phyloP scores from a whole-genome alignment of 1,140 invertebrate genomes.

The Nasonia giraulti region DNA sequence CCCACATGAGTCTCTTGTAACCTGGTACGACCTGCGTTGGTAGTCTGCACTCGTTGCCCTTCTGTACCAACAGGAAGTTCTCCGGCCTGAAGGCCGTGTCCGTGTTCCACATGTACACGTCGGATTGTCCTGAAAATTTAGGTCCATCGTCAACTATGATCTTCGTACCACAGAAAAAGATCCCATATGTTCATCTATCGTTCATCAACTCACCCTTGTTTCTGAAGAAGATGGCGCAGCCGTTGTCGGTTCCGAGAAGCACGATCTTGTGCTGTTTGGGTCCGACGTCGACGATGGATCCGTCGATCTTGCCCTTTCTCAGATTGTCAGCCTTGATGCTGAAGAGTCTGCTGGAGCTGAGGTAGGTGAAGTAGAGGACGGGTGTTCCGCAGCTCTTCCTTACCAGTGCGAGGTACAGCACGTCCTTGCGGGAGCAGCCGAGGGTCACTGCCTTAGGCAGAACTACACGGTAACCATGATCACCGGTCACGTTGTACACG shows the following conservation, averaged over 20 bases:
- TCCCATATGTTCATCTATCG: too few species aligned
- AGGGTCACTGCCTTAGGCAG: conserved; percentile 74
- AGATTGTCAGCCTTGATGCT: conserved; percentile 76
- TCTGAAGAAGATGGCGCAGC: conserved; percentile 76
- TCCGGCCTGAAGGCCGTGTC: conserved; percentile 58
- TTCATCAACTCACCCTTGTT: conserved; percentile 68
- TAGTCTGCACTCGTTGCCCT: conserved; percentile 73
- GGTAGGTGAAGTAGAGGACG: conserved; percentile 77
- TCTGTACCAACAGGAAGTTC: conserved; percentile 75
- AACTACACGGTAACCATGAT: conserved; percentile 74
- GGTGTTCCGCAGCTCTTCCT: conserved; percentile 72
- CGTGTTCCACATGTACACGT: conserved; percentile 77
- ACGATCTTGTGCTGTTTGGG: conserved; percentile 75
- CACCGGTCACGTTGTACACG: conserved; percentile 77
- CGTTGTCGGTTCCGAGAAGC: conserved; percentile 79
- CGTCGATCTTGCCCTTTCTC: conserved; percentile 72
- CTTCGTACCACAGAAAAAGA: too few species aligned
- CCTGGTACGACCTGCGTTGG: conserved; percentile 77
- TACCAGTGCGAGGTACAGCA: conserved; percentile 77
- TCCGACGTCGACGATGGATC: conserved; percentile 77
- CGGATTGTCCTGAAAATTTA: conserved; percentile 72
- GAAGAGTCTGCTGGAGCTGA: conserved; percentile 75
- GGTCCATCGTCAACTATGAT: too few species aligned
- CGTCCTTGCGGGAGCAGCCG: conserved; percentile 70
- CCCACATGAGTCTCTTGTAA: conserved; percentile 75